Conservation (phyloP, 2,113 vertebrate genomes). For the Pomatorhinus ruficollis region DNA sequence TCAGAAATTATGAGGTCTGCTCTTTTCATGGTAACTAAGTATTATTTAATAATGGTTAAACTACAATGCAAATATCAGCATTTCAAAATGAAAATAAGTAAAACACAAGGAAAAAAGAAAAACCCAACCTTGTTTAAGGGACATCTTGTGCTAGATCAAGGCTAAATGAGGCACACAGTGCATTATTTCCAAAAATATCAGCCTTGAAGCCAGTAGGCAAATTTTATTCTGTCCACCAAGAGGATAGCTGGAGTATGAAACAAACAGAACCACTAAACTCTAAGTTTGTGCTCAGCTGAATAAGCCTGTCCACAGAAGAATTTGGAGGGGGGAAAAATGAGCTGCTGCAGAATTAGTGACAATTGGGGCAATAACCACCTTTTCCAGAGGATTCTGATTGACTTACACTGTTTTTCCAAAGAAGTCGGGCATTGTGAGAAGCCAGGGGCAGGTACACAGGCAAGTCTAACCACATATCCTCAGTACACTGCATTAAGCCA, state of each 20-base stretch:
- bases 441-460: background rate
- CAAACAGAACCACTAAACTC: background rate
- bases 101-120: background rate
- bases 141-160: background rate
- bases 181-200: background rate
- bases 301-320: background rate
- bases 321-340: background rate
- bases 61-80: background rate
- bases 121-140: background rate
- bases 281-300: background rate
- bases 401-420: background rate
- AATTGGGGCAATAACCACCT: background rate
- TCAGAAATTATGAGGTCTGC: background rate
- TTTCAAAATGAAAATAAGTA: background rate
- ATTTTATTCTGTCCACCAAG: background rate
- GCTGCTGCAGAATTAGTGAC: background rate
- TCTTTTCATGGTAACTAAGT: background rate
- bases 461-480: background rate
- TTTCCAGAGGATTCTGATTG: background rate
- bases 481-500: background rate
- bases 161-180: background rate
- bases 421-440: background rate
- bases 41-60: background rate
- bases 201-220: background rate
- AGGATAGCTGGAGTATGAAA: background rate